Percentiles rank a stretch among this genome's conserved stretches.
These are phyloP conservation scores for Euzetes globulus DNA, from an alignment of 2,888 invertebrate species.

Conservation along the genomic window DNA sequence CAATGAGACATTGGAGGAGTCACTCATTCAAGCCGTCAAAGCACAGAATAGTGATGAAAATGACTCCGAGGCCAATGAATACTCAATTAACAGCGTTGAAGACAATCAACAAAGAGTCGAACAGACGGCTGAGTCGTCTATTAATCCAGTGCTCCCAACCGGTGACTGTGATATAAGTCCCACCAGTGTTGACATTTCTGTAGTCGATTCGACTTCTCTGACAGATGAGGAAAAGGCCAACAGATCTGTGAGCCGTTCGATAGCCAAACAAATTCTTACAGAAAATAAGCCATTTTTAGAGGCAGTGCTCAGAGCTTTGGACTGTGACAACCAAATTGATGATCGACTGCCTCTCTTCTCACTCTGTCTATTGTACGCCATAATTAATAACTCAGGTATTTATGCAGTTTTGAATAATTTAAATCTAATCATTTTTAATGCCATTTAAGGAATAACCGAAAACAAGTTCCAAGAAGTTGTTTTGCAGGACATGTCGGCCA, in stretches of 20 bases:
- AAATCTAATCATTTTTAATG: neutral
- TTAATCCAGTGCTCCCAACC: neutral
- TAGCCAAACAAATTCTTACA: constrained; percentile 10
- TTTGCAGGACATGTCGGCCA: neutral
- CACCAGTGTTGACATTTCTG: neutral
- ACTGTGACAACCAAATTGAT: constrained; percentile 69
- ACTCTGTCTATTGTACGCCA: constrained; percentile 81
- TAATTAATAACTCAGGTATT: constrained; percentile 85
- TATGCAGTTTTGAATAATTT: constrained; percentile 41
- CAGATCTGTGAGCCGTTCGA: neutral
- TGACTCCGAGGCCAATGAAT: constrained; percentile 44
- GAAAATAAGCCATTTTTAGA: constrained; percentile 69
- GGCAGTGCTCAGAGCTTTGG: constrained; percentile 74
- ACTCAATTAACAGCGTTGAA: constrained; percentile 6
- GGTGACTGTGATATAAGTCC: neutral
- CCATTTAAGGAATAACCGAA: constrained; percentile 64
- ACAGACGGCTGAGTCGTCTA: neutral
- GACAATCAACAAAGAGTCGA: neutral
- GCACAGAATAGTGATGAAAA: constrained; percentile 26
- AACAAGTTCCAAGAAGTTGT: constrained; percentile 57
- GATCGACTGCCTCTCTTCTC: constrained; percentile 89
- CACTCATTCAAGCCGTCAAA: constrained; percentile 53
- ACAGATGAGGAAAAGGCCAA: constrained; percentile 79
- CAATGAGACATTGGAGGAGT: constrained; percentile 66
- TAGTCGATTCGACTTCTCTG: constrained; percentile 67